Evolutionary conservation across 1,140 invertebrate species (phyloP), one percentile per base, ranked within the genome.

Genomic region (Copidosoma floridanum): DNA sequence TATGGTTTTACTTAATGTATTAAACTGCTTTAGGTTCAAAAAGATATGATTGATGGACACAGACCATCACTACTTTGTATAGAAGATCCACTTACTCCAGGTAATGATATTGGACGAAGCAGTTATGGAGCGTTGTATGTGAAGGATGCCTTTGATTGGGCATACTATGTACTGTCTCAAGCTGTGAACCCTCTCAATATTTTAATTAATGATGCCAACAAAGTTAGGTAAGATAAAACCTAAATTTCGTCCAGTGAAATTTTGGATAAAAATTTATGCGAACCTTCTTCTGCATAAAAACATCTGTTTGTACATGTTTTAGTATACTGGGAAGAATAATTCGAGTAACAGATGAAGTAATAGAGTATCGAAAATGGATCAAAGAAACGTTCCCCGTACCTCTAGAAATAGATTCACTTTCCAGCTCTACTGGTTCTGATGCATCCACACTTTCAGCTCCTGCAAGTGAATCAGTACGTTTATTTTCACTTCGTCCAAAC

Each of bases 61-160:
- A 82, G 94, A 53, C 92, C 95, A 7, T 95, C 94, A 44, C 80
- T 98, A 65, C 80, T 99, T 26, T 98, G 95, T 76, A 98, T 99
- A 67, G 95, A 98, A 83, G 97, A 99, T 83, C 97, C 97, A n/a
- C 82, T 99, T 18, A 93, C 92, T 63, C 87, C 92, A 14, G 91
- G 91, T 72, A 98, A 97, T 78, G 94, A 97, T 77, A 97, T 97
- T 76, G 96, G 95, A n/a, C 86, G 94, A 62, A 95, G 94, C 80
- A 97, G 94, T 69, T 98, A 97, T 76, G 95, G 94, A 62, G 86
- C 86, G 64, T 79, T 91, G 23, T 88, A 94, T 77, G 95, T 98
- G 21, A 95, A 94, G 80, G 86, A 91, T 76, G 93, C 95, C 51
- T 99, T 98, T 82, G 94, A 96, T 79, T 95, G 93, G 83, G 95